phyloP scores from a whole-genome alignment of 2,113 vertebrate genomes.

The Phylloscopus whistleri region DNA sequence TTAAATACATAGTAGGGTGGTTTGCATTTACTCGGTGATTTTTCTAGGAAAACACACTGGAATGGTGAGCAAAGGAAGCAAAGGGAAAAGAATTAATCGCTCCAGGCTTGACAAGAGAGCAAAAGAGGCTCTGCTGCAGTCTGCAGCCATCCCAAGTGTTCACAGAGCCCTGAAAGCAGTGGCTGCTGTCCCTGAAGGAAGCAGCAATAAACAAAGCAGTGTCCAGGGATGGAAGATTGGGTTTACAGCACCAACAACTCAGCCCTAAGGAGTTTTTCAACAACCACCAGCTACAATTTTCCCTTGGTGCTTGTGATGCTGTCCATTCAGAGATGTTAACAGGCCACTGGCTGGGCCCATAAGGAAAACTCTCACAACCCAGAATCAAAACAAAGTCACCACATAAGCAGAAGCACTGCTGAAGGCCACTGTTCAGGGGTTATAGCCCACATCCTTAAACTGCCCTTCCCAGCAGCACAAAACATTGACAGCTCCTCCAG shows the following conservation, averaged over 20 bases:
- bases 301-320: not conserved
- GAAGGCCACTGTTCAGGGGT: not conserved
- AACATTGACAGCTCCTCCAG: not conserved
- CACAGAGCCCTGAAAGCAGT: not conserved
- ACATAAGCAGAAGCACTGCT: not conserved
- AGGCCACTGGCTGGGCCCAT: not conserved
- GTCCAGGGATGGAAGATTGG: not conserved
- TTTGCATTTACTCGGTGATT: not conserved
- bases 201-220: not conserved
- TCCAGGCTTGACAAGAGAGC: not conserved
- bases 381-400: not conserved
- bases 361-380: not conserved
- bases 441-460: not conserved
- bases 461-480: not conserved
- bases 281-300: not conserved
- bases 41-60: not conserved
- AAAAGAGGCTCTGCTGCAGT: not conserved
- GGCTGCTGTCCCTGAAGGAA: not conserved
- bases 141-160: not conserved
- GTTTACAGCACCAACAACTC: not conserved
- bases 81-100: not conserved
- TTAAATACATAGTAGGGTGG: not conserved
- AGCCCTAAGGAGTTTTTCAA: not conserved
- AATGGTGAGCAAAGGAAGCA: not conserved
- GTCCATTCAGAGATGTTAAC: not conserved